phyloP scores from a whole-genome alignment of 2,797 vertebrate genomes.

The Sciurus vulgaris region DNA sequence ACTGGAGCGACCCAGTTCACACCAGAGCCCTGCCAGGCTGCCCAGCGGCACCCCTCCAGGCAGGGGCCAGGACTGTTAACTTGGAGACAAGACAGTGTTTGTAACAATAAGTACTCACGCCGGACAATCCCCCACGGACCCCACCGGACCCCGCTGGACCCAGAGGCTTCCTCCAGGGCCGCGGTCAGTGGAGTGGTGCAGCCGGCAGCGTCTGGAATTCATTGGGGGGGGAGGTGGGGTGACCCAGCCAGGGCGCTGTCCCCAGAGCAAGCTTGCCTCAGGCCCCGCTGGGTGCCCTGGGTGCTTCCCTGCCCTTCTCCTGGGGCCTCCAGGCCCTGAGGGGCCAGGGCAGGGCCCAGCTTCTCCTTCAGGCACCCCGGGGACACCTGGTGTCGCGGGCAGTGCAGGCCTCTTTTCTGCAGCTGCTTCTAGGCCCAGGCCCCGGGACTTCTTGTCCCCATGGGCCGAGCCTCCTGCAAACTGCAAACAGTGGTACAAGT shows the following conservation, averaged over 20 bases:
- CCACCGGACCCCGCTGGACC: conserved; percentile 19
- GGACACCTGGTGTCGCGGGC: neutral
- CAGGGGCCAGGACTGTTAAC: conserved; percentile 86
- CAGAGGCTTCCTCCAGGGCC: conserved; percentile 57
- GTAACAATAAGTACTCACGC: conserved; percentile 74
- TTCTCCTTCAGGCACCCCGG: neutral
- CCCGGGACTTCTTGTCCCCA: neutral
- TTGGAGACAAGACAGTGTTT: conserved; percentile 85
- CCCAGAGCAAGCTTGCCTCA: neutral
- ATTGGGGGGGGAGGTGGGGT: neutral
- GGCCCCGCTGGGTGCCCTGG: neutral
- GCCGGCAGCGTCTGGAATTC: neutral
- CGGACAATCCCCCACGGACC: conserved; percentile 80
- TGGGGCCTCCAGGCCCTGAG: neutral
- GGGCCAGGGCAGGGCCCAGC: neutral
- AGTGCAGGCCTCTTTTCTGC: neutral
- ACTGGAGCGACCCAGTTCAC: conserved; percentile 70
- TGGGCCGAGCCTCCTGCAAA: neutral
- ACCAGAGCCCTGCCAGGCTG: conserved; percentile 77
- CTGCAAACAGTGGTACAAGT: neutral
- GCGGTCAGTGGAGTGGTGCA: conserved; percentile 20
- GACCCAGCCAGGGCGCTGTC: neutral
- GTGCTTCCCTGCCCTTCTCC: neutral
- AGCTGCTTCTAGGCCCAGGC: neutral
- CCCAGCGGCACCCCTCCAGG: conserved; percentile 76